Evolutionary conservation across 1,140 invertebrate genomes (phyloP).

Genomic region (Choristoneura fumiferana): DNA sequence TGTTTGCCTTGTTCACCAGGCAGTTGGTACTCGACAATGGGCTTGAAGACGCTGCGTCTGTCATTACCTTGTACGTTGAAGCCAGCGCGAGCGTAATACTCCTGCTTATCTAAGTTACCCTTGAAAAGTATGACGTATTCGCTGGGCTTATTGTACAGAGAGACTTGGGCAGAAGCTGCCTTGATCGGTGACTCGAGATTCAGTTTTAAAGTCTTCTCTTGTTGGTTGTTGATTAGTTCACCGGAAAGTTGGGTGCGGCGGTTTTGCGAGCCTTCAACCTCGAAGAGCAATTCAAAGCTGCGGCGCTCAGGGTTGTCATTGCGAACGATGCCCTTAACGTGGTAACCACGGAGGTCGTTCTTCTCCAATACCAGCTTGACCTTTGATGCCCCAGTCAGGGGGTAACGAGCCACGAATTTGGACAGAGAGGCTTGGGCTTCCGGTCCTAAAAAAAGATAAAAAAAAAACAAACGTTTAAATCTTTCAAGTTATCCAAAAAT

Average conservation of each 20-base stretch:
- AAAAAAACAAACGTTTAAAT: slow-evolving; percentile 14
- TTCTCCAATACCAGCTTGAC: slow-evolving; percentile 81
- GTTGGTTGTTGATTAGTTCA: slow-evolving; percentile 61
- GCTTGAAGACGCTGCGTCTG: slow-evolving; percentile 80
- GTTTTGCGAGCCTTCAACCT: slow-evolving; percentile 83
- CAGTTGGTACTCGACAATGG: slow-evolving; percentile 83
- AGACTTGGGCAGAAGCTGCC: slow-evolving; percentile 74
- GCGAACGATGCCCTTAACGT: slow-evolving; percentile 76
- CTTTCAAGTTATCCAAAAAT: too few species aligned
- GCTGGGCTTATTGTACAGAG: slow-evolving; percentile 76
- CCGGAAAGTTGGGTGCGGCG: slow-evolving; percentile 79
- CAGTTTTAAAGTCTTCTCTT: slow-evolving; percentile 79
- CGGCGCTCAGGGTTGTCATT: slow-evolving; percentile 45
- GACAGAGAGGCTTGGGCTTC: slow-evolving; percentile 74
- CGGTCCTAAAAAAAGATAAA: slow-evolving; percentile 58
- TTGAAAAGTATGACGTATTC: slow-evolving; percentile 79
- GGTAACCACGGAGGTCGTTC: slow-evolving; percentile 82
- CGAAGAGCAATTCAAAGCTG: slow-evolving; percentile 81
- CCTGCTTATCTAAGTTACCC: slow-evolving; percentile 78
- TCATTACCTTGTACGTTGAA: slow-evolving; percentile 79
- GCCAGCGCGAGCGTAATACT: slow-evolving; percentile 82
- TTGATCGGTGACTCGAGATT: slow-evolving; percentile 81
- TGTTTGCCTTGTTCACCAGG: slow-evolving; percentile 78
- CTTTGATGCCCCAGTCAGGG: slow-evolving; percentile 82
- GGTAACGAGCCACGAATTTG: slow-evolving; percentile 78